Evolutionary conservation across 2,113 vertebrate species (phyloP), one percentile per base, ranked within the genome.

Genomic region (Chinchilla lanigera): DNA sequence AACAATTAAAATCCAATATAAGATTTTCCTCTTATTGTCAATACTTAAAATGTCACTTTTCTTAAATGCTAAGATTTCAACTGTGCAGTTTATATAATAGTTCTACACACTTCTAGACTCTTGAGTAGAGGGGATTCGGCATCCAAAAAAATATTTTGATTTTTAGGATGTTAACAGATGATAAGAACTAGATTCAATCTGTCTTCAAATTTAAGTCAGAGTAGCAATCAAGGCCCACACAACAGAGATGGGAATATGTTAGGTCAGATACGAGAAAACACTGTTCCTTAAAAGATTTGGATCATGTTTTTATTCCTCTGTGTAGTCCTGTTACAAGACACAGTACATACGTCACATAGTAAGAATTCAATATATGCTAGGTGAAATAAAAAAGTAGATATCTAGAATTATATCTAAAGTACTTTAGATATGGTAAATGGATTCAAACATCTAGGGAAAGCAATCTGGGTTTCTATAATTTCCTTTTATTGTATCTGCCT

Each of bases 11-110:
- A 92, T 69, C 14, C 58, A 33, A 19, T 56, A 30, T 44, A 54
- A 17, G n/a, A 90, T 61, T 94, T 88, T 95, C 67, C 54, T 92
- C 52, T 89, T 47, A 81, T 44, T 65, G 82, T 60, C 5, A 61
- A 58, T 81, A 86, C 71, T 91, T 91, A 71, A 87, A 92, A 96
- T 96, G 67, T 9, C 35, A 63, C 22, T 58, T 93, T 88, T 80
- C 85, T 89, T 61, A 71, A 80, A 95, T 65, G 65, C 33, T 83
- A 81, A 75, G 7, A 80, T 89, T 94, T 94, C 56, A 82, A 41
- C 75, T 73, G 7, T 61, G 26, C n/a, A 90, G 54, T 67, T 95
- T 87, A 87, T 14, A 75, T 1, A 94, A 50, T 10, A 94, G 60
- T 61, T 94, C 58, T 77, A 86, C 93, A 60, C 56, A 20, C 33